Conservation (phyloP, 2,113 vertebrate genomes). For the Dascyllus trimaculatus region DNA sequence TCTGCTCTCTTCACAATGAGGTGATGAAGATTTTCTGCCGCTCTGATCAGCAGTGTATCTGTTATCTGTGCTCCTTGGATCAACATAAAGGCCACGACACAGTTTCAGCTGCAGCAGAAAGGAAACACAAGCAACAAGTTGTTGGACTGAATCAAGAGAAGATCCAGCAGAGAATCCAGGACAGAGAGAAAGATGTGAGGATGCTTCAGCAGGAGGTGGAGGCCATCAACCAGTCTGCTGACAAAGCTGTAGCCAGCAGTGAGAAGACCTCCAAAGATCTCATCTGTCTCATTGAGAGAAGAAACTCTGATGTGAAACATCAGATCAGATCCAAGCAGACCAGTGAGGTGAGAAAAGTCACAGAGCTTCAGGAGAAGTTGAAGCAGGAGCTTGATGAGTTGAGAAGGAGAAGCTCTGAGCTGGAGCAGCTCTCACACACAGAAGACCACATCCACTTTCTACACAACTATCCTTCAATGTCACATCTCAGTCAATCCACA, state of each 20-base stretch:
- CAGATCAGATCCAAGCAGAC: constrained; percentile 6
- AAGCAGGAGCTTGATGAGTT: constrained; percentile 12
- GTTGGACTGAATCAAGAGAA: no score
- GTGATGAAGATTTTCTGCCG: not conserved
- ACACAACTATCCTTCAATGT: not conserved
- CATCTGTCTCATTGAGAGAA: not conserved
- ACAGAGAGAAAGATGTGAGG: constrained; percentile 1
- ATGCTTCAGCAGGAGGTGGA: not conserved
- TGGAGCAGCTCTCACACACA: constrained; percentile 12
- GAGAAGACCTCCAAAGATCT: constrained; percentile 15
- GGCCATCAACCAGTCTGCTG: constrained; percentile 3
- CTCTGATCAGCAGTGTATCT: not conserved
- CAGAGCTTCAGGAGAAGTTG: constrained; percentile 12
- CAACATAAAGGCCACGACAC: constrained; percentile 14
- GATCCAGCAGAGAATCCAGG: no score
- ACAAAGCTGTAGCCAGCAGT: constrained; percentile 11
- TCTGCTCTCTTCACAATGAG: constrained; percentile 16
- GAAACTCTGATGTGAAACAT: constrained; percentile 9
- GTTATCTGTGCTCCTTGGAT: constrained; percentile 19
- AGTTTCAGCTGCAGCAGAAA: not conserved
- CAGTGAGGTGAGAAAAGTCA: not conserved
- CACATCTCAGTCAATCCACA: not conserved
- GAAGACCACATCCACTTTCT: constrained; percentile 19
- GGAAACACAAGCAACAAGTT: no score
- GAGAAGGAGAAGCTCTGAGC: not conserved